Percentiles rank a stretch among this genome's conserved stretches.
phyloP scores from a whole-genome alignment of 2,113 vertebrate genomes.

The Austrofundulus limnaeus region DNA sequence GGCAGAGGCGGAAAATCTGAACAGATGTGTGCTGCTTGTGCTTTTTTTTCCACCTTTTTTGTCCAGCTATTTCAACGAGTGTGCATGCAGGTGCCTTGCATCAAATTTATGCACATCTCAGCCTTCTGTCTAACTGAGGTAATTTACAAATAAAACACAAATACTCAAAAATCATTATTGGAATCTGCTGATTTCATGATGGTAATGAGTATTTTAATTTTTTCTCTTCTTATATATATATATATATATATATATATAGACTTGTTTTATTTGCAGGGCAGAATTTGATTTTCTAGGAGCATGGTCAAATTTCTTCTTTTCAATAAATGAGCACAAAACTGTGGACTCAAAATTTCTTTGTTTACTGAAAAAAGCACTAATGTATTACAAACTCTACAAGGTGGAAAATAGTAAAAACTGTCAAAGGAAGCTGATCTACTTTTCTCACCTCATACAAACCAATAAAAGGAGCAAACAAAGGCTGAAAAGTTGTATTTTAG shows the following conservation, averaged over 20 bases:
- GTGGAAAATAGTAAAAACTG: too few relatives aligned
- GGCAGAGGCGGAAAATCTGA: constrained; percentile 27
- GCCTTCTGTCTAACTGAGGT: background rate
- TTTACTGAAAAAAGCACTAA: too few relatives aligned
- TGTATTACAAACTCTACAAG: too few relatives aligned
- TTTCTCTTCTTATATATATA: too few relatives aligned
- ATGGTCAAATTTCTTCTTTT: background rate
- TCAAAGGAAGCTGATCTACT: too few relatives aligned
- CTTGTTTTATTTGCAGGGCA: background rate
- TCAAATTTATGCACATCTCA: too few relatives aligned
- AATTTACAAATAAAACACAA: background rate
- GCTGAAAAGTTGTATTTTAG: too few relatives aligned
- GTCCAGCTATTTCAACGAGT: constrained; percentile 5
- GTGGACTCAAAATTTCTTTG: too few relatives aligned
- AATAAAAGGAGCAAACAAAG: too few relatives aligned
- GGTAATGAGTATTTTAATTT: background rate
- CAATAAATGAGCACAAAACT: too few relatives aligned
- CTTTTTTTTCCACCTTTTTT: constrained; percentile 16
- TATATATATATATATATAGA: too few relatives aligned
- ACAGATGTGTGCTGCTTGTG: constrained; percentile 50
- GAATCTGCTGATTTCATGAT: background rate
- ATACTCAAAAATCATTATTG: background rate
- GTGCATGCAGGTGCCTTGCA: constrained; percentile 3
- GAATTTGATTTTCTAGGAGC: background rate
- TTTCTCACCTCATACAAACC: too few relatives aligned